Conservation (phyloP, 2,888 invertebrate genomes). For the Dascillus cervinus region DNA sequence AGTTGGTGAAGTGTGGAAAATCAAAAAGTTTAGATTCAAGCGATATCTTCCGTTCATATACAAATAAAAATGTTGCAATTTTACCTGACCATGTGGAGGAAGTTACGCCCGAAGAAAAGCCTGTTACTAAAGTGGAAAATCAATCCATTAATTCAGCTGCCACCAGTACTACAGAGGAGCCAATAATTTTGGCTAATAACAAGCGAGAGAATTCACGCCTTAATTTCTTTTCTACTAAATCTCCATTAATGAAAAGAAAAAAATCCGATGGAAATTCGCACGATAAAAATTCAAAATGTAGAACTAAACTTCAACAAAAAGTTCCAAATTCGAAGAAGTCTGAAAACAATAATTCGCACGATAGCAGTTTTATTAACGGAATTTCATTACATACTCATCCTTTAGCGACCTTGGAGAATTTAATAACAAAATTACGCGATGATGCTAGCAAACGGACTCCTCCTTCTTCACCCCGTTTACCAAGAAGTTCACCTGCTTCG, state of each 20-base stretch:
- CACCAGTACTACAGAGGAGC: conserved; percentile 2
- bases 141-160: conserved; percentile 27
- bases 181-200: conserved; percentile 13
- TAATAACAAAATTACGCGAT: conserved; percentile 49
- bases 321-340: conserved; percentile 17
- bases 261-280: conserved; percentile 27
- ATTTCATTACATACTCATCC: conserved; percentile 45
- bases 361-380: conserved; percentile 22
- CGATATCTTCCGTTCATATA: conserved; percentile 58
- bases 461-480: conserved; percentile 54
- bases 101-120: conserved; percentile 30
- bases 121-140: conserved; percentile 18
- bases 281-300: conserved; percentile 20
- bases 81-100: conserved; percentile 29
- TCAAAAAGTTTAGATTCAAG: conserved; percentile 81
- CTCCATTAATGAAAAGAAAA: conserved; percentile 39
- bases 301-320: conserved; percentile 32
- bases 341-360: conserved; percentile 8
- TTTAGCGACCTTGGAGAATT: conserved; percentile 50
- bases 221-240: conserved; percentile 38
- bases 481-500: conserved; percentile 69
- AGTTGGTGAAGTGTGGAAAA: conserved; percentile 64
- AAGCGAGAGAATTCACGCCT: conserved; percentile 33
- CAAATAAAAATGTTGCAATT: conserved; percentile 19
- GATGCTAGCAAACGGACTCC: conserved; percentile 47